Conservation (phyloP, 2,797 vertebrate species). For the Tenualosa thibaudeaui region DNA sequence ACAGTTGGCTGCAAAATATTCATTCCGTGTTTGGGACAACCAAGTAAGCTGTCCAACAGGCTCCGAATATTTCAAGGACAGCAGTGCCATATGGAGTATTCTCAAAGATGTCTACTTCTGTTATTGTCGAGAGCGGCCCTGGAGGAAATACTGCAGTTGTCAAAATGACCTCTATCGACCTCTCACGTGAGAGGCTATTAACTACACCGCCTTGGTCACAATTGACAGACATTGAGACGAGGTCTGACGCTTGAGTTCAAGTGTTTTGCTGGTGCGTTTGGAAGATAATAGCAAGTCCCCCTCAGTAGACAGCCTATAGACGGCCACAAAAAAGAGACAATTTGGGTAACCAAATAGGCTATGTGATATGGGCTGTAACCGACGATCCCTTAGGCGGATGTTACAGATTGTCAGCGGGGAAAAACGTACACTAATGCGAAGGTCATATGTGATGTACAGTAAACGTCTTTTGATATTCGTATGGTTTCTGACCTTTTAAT, state of each 20-base stretch:
- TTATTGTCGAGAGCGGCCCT: not conserved
- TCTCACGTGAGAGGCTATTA: slow-evolving; percentile 4
- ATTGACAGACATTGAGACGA: not conserved
- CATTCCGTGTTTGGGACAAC: not conserved
- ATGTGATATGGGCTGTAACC: not conserved
- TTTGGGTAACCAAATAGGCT: not conserved
- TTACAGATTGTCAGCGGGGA: not conserved
- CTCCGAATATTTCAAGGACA: slow-evolving; percentile 58
- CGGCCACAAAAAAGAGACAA: not conserved
- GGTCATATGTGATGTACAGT: not conserved
- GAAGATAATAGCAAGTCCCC: not conserved
- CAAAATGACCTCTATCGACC: slow-evolving; percentile 45
- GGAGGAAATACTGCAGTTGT: slow-evolving; percentile 34
- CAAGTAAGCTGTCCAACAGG: not conserved
- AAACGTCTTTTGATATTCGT: not conserved
- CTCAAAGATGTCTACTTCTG: slow-evolving; percentile 36
- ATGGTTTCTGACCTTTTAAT: not conserved
- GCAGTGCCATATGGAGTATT: slow-evolving; percentile 29
- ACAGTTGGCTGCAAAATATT: not conserved
- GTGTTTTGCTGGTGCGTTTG: not conserved
- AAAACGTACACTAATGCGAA: not conserved
- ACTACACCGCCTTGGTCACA: not conserved
- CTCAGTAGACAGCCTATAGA: not conserved
- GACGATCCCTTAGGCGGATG: not conserved
- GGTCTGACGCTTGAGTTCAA: not conserved